These are phyloP conservation scores for Phania funesta DNA, from an alignment of 2,888 invertebrate species.

Conservation along the genomic window DNA sequence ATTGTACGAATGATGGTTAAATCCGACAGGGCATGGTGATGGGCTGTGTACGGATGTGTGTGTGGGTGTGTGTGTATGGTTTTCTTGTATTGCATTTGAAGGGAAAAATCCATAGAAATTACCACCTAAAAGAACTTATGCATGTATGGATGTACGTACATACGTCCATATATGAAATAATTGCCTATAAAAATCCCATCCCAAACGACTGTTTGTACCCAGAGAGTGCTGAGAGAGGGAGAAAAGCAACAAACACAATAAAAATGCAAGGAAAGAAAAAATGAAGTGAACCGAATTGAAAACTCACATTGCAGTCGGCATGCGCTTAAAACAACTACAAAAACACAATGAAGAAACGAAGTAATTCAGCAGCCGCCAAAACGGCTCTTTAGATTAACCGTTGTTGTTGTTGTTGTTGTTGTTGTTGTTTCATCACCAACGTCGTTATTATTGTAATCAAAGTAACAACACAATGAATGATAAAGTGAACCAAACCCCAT, in stretches of 20 bases:
- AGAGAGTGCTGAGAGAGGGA: constrained; percentile 3
- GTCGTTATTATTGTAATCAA: constrained; percentile 31
- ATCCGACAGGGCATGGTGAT: background rate
- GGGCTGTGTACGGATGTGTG: background rate
- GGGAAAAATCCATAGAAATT: constrained; percentile 42
- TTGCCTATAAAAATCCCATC: constrained; percentile 56
- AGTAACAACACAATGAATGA: constrained; percentile 4
- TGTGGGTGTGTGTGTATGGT: background rate
- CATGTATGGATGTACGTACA: background rate
- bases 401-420: constrained; percentile 14
- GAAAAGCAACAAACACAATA: constrained; percentile 6
- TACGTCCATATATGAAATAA: constrained; percentile 33
- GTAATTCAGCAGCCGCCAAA: constrained; percentile 58
- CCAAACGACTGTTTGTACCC: background rate
- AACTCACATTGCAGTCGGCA: constrained; percentile 53
- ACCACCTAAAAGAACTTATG: constrained; percentile 37
- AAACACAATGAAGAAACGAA: constrained; percentile 40
- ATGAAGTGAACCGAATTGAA: constrained; percentile 30
- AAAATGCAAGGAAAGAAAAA: constrained; percentile 36
- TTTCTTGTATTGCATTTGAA: background rate
- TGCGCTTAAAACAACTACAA: constrained; percentile 57
- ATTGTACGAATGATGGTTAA: background rate
- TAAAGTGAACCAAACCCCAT: background rate
- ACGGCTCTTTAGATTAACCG: constrained; percentile 14
- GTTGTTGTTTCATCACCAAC: constrained; percentile 34